Evolutionary conservation across 2,888 invertebrate genomes (phyloP).

Genomic region (Sarcophaga caerulescens): DNA sequence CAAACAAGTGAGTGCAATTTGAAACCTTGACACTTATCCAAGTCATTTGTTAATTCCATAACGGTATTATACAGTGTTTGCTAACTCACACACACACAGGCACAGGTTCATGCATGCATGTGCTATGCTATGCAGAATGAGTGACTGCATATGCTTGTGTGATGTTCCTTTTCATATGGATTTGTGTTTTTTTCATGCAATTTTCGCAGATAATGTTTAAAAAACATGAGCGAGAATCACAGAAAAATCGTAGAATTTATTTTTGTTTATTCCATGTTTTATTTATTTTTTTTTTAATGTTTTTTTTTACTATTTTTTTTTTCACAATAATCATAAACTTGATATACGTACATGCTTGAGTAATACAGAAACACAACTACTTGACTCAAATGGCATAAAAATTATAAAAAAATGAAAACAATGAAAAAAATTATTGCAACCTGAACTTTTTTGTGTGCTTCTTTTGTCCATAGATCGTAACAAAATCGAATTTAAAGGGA

Average conservation of each 20-base stretch:
- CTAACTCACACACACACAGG: not conserved
- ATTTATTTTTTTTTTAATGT: not conserved
- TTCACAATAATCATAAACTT: conserved; percentile 33
- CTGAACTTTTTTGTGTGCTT: not conserved
- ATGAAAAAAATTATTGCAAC: conserved; percentile 14
- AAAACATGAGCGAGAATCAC: not conserved
- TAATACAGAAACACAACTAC: conserved; percentile 29
- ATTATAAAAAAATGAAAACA: too few species aligned
- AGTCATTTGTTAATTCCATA: conserved; percentile 45
- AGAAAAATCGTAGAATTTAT: not conserved
- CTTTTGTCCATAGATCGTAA: conserved; percentile 29
- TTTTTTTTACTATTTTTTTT: not conserved
- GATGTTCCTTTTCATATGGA: not conserved
- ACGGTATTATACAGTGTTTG: not conserved
- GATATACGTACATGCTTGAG: conserved; percentile 7
- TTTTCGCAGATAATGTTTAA: conserved; percentile 4
- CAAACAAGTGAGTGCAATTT: conserved; percentile 11
- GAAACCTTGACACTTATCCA: conserved; percentile 59
- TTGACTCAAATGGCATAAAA: conserved; percentile 29
- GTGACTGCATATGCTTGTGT: not conserved
- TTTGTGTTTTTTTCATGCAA: not conserved
- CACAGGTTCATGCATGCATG: not conserved
- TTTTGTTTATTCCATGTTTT: not conserved
- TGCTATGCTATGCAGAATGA: not conserved
- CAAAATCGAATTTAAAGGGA: conserved; percentile 25